phyloP scores from a whole-genome alignment of 2,797 vertebrate genomes.

The Artibeus lituratus region DNA sequence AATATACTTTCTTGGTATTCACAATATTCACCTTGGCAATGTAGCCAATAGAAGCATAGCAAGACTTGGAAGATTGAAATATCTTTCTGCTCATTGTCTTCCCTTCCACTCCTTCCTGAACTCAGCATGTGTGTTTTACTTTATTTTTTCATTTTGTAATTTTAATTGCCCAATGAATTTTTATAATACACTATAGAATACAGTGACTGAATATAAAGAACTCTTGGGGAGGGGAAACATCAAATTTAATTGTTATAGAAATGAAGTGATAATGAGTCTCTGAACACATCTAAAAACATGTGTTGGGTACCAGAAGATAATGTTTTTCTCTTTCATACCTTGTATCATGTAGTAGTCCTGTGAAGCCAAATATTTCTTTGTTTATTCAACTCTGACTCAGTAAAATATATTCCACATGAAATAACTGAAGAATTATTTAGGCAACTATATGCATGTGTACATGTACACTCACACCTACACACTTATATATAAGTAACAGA shows the following conservation, averaged over 20 bases:
- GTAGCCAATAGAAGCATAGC: not conserved
- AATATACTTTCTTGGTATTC: not conserved
- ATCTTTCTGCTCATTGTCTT: not conserved
- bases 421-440: not conserved
- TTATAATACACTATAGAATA: not conserved
- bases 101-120: not conserved
- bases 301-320: not conserved
- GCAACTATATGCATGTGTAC: not conserved
- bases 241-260: not conserved
- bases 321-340: not conserved
- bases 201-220: not conserved
- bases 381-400: not conserved
- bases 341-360: not conserved
- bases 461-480: not conserved
- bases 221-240: not conserved
- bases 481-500: not conserved
- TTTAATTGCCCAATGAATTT: not conserved
- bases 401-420: not conserved
- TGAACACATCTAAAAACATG: not conserved
- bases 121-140: not conserved
- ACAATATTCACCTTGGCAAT: not conserved
- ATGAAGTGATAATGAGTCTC: not conserved
- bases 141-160: not conserved
- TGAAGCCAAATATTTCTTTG: not conserved
- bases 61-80: not conserved